Base-by-base conservation (phyloP, 2,113 vertebrate species). In the Aleadryas rufinucha region DNA sequence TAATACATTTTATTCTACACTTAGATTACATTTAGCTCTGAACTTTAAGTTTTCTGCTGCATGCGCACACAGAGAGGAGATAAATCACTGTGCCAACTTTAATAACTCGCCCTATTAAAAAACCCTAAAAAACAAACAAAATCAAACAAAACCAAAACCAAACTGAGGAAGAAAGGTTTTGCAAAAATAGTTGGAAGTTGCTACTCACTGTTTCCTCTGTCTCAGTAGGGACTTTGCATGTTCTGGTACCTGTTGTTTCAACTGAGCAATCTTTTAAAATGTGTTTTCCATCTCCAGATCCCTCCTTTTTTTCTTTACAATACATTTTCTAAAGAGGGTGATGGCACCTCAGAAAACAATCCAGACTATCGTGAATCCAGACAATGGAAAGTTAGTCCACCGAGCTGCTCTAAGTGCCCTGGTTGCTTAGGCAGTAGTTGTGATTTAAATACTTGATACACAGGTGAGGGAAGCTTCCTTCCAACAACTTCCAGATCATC, bases 281-380 rank as follows among this genome's bases (percentile, higher is more conserved):
- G 9, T 37, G 13, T 16, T 87, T 87, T 54, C 63, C 39, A 54
- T 60, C 75, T 69, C 56, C 20, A 30, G n/a, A 31, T 78, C 42
- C 28, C 22, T 47, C 41, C 23, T 65, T 2, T 2, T 79, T 61
- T 60, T 39, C 39, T 80, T 83, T 59, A n/a, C n/a, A n/a, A n/a
- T n/a, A 66, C 20, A 68, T 76, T 76, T 70, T 50, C 39, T 63
- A 30, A 45, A n/a, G 28, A n/a, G 15, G 12, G 13, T 17, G 54
- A n/a, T 24, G 8, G 35, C n/a, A 65, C n/a, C 60, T 39, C 8
- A 1, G 7, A 16, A 0, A 4, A 27, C 44, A 65, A 11, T 35
- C 20, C 49, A 87, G 41, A 19, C 52, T 23, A 9, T 7, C 1
- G 1, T 1, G 27, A 35, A 47, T 66, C 44, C 33, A 66, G n/a